Percentiles rank a stretch among this genome's conserved stretches.
phyloP scores from a whole-genome alignment of 2,888 invertebrate species.

The Rambutsinella grinnellia region DNA sequence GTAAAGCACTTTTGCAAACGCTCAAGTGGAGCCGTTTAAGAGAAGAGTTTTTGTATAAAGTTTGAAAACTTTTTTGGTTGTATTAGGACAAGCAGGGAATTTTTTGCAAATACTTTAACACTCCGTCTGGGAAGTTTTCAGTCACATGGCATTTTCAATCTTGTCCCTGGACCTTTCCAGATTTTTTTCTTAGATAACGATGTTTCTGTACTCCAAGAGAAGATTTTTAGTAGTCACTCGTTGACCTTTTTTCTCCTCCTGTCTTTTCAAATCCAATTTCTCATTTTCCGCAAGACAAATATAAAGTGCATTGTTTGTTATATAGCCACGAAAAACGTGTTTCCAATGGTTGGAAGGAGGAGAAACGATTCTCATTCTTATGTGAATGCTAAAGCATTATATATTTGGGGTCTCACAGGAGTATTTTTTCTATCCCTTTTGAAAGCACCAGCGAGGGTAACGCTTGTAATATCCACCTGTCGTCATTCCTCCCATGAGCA shows the following conservation, averaged over 20 bases:
- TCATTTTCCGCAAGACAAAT: constrained; percentile 12
- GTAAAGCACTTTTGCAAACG: too few relatives aligned
- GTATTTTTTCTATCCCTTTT: not conserved
- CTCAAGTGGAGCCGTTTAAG: too few relatives aligned
- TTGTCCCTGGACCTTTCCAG: too few relatives aligned
- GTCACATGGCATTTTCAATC: too few relatives aligned
- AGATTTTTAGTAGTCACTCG: not conserved
- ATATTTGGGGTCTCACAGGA: not conserved
- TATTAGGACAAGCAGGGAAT: too few relatives aligned
- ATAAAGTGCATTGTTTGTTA: too few relatives aligned
- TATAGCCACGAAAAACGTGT: not conserved
- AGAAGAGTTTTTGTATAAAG: too few relatives aligned
- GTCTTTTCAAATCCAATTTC: constrained; percentile 22
- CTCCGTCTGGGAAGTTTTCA: too few relatives aligned
- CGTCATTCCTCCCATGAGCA: constrained; percentile 42
- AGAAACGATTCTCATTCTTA: not conserved
- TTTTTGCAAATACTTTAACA: too few relatives aligned
- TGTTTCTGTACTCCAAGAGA: too few relatives aligned
- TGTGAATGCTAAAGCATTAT: not conserved
- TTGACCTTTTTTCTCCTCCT: not conserved
- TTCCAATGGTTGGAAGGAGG: constrained; percentile 15
- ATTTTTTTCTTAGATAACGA: too few relatives aligned
- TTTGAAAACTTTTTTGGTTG: too few relatives aligned
- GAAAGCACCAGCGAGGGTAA: not conserved
- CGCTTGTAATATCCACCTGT: constrained; percentile 37